Conservation (phyloP, 2,888 invertebrate species). For the Danaus chrysippus region DNA sequence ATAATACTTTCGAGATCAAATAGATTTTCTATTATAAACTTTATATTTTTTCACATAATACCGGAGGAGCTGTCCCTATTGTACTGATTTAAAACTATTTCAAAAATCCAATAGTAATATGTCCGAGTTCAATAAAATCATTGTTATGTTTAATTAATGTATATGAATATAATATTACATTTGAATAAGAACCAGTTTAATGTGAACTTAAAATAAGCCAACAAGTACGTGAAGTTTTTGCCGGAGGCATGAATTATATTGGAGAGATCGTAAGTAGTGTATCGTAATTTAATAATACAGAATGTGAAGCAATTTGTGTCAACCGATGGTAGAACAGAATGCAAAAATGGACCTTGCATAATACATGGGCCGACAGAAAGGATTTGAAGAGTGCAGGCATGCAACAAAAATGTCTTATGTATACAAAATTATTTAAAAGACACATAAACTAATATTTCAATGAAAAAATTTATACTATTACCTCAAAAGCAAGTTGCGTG, state of each 20-base stretch:
- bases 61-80: too few relatives aligned
- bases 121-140: background rate
- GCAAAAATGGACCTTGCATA: conserved; percentile 31
- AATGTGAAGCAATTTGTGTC: conserved; percentile 34
- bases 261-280: conserved; percentile 16
- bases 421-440: too few relatives aligned
- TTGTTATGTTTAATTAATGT: background rate
- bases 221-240: background rate
- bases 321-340: conserved; percentile 35
- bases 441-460: too few relatives aligned
- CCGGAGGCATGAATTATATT: conserved; percentile 17
- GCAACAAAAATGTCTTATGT: too few relatives aligned
- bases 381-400: too few relatives aligned
- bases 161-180: background rate
- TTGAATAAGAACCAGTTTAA: conserved; percentile 3
- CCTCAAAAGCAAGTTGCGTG: conserved; percentile 45
- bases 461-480: too few relatives aligned
- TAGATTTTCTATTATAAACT: too few relatives aligned
- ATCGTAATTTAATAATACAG: conserved; percentile 31
- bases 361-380: conserved; percentile 41
- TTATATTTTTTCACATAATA: too few relatives aligned
- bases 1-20: too few relatives aligned
- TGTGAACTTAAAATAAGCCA: background rate
- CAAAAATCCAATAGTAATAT: background rate
- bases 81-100: too few relatives aligned